A percentile compares a stretch with the other conserved stretches of the same genome.
Conservation (phyloP, 1,140 invertebrate genomes). For the Heliconius hermathena region DNA sequence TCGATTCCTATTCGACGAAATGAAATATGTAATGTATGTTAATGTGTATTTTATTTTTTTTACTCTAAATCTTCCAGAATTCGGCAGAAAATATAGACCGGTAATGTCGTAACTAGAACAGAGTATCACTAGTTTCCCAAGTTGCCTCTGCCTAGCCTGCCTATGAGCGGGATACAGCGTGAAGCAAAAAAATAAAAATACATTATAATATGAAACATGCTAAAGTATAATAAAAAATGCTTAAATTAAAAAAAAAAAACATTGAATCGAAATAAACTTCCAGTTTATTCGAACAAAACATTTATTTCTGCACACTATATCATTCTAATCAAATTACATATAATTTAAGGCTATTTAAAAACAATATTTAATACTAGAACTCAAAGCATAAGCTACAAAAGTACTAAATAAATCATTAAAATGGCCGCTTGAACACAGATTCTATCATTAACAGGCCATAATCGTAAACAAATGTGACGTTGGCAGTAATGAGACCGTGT, state of each 20-base stretch:
- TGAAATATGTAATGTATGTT: no score
- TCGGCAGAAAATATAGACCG: no score
- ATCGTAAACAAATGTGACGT: conserved; percentile 24
- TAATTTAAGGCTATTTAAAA: neutral
- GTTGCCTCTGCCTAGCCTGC: no score
- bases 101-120: no score
- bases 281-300: neutral
- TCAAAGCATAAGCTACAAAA: neutral
- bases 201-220: no score
- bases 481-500: conserved; percentile 11
- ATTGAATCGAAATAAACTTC: neutral
- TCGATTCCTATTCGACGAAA: no score
- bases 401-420: conserved; percentile 26
- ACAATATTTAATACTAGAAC: neutral
- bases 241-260: neutral
- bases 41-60: no score
- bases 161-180: no score
- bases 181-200: no score
- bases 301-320: neutral
- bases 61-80: no score
- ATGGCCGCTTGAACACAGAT: conserved; percentile 16
- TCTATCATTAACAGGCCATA: conserved; percentile 23
- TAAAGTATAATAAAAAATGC: neutral
- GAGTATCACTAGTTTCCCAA: no score
- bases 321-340: neutral